Base-by-base conservation (phyloP, 2,888 invertebrate species). In the Synergus umbraculus region DNA sequence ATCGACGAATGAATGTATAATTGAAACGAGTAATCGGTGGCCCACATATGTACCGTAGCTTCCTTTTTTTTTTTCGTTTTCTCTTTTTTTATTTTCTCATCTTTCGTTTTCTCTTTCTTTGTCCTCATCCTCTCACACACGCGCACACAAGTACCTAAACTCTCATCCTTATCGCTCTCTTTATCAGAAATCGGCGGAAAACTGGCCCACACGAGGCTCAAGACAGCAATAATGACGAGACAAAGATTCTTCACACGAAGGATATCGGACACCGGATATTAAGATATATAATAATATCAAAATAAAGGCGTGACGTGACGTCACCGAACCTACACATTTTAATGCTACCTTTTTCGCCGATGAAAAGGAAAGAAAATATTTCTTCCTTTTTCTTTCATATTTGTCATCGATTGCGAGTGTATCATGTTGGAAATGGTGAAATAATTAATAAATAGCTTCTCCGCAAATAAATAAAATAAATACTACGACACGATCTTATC, bases 271-370 rank as follows among this genome's bases (percentile, higher is more conserved):
- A 49, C 29, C 69, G 15, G 49, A 73, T 49, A 73, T 73, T 37
- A 54, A 13, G 18, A 22, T 60, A 79, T 54, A 60, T 54, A 60
- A 37, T 29, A 63, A 44, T 58, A 76, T 64, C 41, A 54, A 18
- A 76, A 46, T 58, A 60, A 49, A 54, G 82, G 87, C 87, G 87
- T 87, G 89, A 88, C 83, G 90, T 88, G 88, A 85, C 87, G 88
- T 88, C 87, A 87, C 89, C 89, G 88, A 87, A 87, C 88, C 88
- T 86, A 86, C 86, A 86, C 87, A 86, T 87, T 87, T 87, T 87
- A 87, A 88, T 87, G 87, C 87, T 85, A 84, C 73, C 54, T 73
- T 76, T 79, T 58, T 73, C 73, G 54, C 22, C 49, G 37, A 37
- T 73, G 29, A 73, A 54, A 73, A 41, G 54, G 54, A 67, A 83